Evolutionary conservation across 2,113 vertebrate species (phyloP), one percentile per base, ranked within the genome.

Genomic region (Baryphthengus martii): DNA sequence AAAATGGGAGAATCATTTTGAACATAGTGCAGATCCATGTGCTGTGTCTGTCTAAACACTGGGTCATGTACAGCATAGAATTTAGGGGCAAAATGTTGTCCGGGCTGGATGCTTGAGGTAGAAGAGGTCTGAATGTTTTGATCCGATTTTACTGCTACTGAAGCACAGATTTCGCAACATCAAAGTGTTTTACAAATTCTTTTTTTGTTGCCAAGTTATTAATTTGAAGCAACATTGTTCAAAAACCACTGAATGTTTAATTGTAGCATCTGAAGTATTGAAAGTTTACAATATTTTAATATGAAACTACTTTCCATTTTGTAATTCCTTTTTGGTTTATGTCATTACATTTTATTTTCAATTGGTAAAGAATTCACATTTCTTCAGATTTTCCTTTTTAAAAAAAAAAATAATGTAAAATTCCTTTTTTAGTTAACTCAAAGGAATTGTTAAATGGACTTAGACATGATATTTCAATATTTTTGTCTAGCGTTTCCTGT

Each of bases 401-500:
- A 17, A 53, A 12, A 2, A 42, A 42, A 37, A 31, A 35, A 26
- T 14, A 4, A 11, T 2, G 4, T 20, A 62, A 40, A 52, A 55
- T 18, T 62, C 4, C 2, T 9, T 35, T 63, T 77, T 59, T 13
- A 31, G 7, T 52, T 56, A 42, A 63, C 29, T 4, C 5, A 26
- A 45, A 93, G 5, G 4, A 65, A n/a, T 39, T 47, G 29, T 68
- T 44, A 77, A 80, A 61, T 65, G 14, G 45, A 26, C 17, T 89
- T 42, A n/a, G 61, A 25, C 4, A n/a, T n/a, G n/a, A n/a, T n/a
- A n/a, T n/a, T n/a, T 74, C 1, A 0, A 7, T 70, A 70, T 90
- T 88, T 73, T 21, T 61, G 13, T 52, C 39, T 55, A 20, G 31
- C 13, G 78, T 67, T 85, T 62, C 24, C 42, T 63, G 42, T 85